Base-by-base conservation (phyloP, 2,797 vertebrate species). In the Muscicapa comitata region DNA sequence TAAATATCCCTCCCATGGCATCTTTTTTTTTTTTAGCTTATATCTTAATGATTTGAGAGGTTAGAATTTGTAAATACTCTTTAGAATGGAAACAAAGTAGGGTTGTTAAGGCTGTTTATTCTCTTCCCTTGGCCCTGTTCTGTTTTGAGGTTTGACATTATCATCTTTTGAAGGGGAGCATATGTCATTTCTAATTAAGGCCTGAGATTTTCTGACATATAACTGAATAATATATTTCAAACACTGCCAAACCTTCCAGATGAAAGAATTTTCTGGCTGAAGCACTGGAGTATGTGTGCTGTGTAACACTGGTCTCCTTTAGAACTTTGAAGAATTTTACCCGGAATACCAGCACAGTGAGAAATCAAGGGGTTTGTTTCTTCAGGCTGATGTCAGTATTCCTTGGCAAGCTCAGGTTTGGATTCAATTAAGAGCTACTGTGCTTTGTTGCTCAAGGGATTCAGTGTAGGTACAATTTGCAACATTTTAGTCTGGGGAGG, bases 121-220 rank as follows among this genome's bases (percentile, higher is more conserved):
- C 45, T 77, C 37, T 88, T 76, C 83, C 54, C 79, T 93, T 88
- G 86, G 91, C 81, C 68, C 53, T 80, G 18, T 94, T 83, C 87
- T 91, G 92, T 94, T 95, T 83, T 90, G 82, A 91, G 94, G 43
- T 83, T 91, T 95, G 87, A 88, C 4, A 6, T 76, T 79, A 57
- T 24, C 0, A 0, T 76, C 68, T 86, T 94, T 93, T 94, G 90
- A 91, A 86, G 83, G 76, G 65, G 45, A 95, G 13, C 96, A 94
- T 94, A 94, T 93, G 93, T 85, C 76, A 83, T 67, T 93, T 91
- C 93, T 94, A 93, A 95, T 96, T 93, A 89, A 89, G 94, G 74
- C 84, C 67, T 37, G 40, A 91, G 75, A 91, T 96, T 94, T 94
- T 88, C 72, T 95, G 87, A 80, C 82, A 88, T 86, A 38, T 13